Conservation (phyloP, 2,797 vertebrate genomes). For the Tadarida brasiliensis region DNA sequence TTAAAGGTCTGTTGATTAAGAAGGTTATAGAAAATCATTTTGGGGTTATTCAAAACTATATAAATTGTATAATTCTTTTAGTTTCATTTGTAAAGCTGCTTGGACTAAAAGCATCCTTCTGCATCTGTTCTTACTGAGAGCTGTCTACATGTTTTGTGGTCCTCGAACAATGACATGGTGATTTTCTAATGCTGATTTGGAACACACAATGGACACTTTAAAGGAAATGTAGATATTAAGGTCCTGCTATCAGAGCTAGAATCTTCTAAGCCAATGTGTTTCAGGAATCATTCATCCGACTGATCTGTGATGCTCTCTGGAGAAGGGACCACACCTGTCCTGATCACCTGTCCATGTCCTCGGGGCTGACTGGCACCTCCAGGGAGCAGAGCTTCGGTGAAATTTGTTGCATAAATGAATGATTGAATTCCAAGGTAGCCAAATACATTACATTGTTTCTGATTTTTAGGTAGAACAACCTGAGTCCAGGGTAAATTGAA, state of each 20-base stretch:
- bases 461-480: background rate
- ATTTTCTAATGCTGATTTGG: background rate
- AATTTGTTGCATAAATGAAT: background rate
- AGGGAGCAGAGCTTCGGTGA: background rate
- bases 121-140: slow-evolving; percentile 38
- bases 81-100: background rate
- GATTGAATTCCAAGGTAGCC: background rate
- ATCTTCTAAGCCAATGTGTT: background rate
- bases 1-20: slow-evolving; percentile 42
- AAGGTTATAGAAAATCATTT: background rate
- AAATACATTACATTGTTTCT: background rate
- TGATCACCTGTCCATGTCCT: background rate
- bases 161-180: background rate
- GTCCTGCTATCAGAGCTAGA: background rate
- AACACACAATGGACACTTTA: background rate
- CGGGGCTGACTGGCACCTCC: background rate
- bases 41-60: slow-evolving; percentile 8
- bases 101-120: background rate
- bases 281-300: background rate
- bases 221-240: background rate
- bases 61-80: background rate
- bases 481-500: background rate
- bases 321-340: background rate
- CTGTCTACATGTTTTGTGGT: slow-evolving; percentile 7
- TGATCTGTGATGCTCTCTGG: background rate